Conservation (phyloP, 2,888 invertebrate species). For the Apantesis nais region DNA sequence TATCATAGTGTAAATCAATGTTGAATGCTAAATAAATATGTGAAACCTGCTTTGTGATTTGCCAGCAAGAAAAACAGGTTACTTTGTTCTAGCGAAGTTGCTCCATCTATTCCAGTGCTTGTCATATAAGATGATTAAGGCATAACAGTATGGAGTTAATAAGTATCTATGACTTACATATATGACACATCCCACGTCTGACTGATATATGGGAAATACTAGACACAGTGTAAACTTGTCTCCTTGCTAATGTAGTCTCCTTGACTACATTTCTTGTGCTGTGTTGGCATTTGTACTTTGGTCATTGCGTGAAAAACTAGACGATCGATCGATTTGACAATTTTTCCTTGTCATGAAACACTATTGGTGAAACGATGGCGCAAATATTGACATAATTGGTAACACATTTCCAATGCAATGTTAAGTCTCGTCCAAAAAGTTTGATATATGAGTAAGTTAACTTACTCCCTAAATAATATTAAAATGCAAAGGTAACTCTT, state of each 20-base stretch:
- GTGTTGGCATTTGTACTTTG: neutral
- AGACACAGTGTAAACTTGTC: neutral
- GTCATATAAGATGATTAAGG: slow-evolving; percentile 25
- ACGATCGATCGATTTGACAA: neutral
- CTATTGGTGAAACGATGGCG: neutral
- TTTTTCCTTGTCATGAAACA: neutral
- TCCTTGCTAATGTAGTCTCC: too few relatives aligned
- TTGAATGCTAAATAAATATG: neutral
- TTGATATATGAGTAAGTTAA: neutral
- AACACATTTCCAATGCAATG: neutral
- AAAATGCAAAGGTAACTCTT: too few relatives aligned
- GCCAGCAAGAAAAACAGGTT: slow-evolving; percentile 16
- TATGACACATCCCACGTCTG: slow-evolving; percentile 6
- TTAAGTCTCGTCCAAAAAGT: neutral
- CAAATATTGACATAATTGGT: too few relatives aligned
- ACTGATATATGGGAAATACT: neutral
- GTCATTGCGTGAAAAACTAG: neutral
- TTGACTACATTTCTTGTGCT: neutral
- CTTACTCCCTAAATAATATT: too few relatives aligned
- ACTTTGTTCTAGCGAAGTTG: slow-evolving; percentile 9
- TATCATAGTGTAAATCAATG: neutral
- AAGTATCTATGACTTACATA: slow-evolving; percentile 3
- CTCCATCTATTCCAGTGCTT: slow-evolving; percentile 18
- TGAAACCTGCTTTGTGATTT: slow-evolving; percentile 6
- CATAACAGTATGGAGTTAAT: slow-evolving; percentile 11